Conservation (phyloP, 2,797 vertebrate genomes). For the Dallia pectoralis region DNA sequence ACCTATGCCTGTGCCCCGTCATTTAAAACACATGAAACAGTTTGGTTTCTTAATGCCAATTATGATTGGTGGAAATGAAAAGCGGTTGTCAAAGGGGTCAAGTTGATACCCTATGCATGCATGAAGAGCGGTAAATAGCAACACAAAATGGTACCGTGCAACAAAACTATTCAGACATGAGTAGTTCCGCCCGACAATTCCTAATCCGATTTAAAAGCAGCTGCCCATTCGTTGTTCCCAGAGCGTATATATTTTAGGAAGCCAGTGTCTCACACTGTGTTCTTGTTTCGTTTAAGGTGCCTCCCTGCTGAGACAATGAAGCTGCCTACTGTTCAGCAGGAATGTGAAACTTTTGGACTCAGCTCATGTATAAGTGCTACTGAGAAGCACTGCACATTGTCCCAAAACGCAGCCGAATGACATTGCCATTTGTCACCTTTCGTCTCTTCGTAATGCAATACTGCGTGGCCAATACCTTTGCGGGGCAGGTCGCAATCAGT, state of each 20-base stretch:
- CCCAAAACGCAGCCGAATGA: background rate
- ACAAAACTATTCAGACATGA: background rate
- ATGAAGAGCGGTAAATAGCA: background rate
- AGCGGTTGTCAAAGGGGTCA: no score
- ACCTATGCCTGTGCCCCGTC: background rate
- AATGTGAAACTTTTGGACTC: background rate
- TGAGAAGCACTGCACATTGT: background rate
- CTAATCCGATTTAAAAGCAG: background rate
- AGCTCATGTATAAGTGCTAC: background rate
- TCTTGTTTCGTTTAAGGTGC: conserved; percentile 1
- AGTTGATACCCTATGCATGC: background rate
- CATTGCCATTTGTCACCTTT: background rate
- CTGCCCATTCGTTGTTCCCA: background rate
- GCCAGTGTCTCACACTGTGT: background rate
- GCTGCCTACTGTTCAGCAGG: conserved; percentile 1
- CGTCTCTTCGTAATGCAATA: background rate
- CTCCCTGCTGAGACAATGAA: background rate
- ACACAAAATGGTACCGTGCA: background rate
- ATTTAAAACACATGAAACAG: background rate
- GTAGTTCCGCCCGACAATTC: background rate
- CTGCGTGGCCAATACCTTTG: background rate
- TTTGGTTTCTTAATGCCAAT: background rate
- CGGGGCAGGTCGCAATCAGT: background rate
- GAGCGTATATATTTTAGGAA: background rate
- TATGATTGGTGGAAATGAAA: no score